Evolutionary conservation across 2,888 invertebrate species (phyloP), one percentile per base, ranked within the genome.

Genomic region (Callosobruchus maculatus): DNA sequence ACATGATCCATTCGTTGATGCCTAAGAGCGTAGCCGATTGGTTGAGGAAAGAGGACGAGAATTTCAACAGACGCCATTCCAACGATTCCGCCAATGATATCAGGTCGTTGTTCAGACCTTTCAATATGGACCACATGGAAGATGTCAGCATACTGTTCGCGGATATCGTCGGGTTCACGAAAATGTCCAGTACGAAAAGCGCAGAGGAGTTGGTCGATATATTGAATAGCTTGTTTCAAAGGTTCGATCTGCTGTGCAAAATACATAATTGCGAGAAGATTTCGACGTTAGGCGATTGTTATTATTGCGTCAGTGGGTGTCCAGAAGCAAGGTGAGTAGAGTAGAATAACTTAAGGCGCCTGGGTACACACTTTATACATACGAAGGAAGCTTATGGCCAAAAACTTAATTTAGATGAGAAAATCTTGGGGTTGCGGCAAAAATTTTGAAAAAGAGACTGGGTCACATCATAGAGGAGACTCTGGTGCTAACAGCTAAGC

Each of bases 1-100:
- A 97, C 86, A 98, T 98, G 97, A 97, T 97, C 81, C 95, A 95
- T 85, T 98, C 97, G 22, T 95, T 99, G 75, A 98, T 98, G 98
- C 98, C 98, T 9, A 97, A 96, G 0, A 95, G 94, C 84, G 95
- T 97, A 0, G 97, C 97, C 1, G 91, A 93, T 80, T 95, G 95
- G 93, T 86, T 96, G 72, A 90, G 96, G 89, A 92, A 93, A 77
- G 95, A 95, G 91, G 93, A 82, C 90, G 92, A 81, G 82, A 86
- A 76, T 87, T 90, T 73, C 90, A 90, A 77, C 88, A 89, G 80
- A 87, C 91, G 80, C 90, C 91, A 82, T 87, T 89, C 71, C 21
- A 80, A 79, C 83, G 91, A 82, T 87, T 88, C 79, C 89, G 90
- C 88, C 67, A 90, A 91, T 66, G 93, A 95, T 84, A 92, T 95